Conservation (phyloP, 2,113 vertebrate species). For the Lampris megalopsis region DNA sequence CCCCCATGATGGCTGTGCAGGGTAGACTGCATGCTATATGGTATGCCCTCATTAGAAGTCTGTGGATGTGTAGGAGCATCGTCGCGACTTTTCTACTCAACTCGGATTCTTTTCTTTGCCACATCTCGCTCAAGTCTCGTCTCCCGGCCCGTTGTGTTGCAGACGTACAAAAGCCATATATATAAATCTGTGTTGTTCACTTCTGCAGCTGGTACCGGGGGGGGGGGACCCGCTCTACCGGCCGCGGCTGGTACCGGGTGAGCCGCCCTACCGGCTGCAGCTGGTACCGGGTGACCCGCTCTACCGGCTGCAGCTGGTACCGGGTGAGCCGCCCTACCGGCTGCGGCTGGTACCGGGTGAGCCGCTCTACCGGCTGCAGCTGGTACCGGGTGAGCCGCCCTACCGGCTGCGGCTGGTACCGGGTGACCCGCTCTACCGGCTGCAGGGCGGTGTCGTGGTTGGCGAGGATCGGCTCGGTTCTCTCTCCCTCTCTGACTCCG, state of each 20-base stretch:
- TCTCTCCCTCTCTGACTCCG: slow-evolving; percentile 34
- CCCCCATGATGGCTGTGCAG: slow-evolving; percentile 68
- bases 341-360: background rate
- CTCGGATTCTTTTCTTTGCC: slow-evolving; percentile 63
- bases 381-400: background rate
- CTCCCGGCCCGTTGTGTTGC: slow-evolving; percentile 20
- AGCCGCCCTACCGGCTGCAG: background rate
- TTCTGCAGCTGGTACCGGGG: no score
- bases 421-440: background rate
- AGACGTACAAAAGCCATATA: slow-evolving; percentile 65
- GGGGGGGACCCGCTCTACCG: background rate
- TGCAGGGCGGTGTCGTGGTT: slow-evolving; percentile 30
- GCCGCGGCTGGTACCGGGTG: background rate
- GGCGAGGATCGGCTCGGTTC: slow-evolving; percentile 30
- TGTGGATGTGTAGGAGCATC: slow-evolving; percentile 78
- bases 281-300: background rate
- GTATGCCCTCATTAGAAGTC: slow-evolving; percentile 78
- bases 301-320: background rate
- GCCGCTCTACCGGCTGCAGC: background rate
- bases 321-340: background rate
- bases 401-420: background rate
- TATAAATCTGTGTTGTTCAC: slow-evolving; percentile 38
- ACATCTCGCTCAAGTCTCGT: slow-evolving; percentile 64
- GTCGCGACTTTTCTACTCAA: slow-evolving; percentile 72
- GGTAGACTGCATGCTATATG: slow-evolving; percentile 81